These are phyloP conservation scores for Hassar affinis DNA, from an alignment of 2,113 vertebrate species.

Conservation along the genomic window DNA sequence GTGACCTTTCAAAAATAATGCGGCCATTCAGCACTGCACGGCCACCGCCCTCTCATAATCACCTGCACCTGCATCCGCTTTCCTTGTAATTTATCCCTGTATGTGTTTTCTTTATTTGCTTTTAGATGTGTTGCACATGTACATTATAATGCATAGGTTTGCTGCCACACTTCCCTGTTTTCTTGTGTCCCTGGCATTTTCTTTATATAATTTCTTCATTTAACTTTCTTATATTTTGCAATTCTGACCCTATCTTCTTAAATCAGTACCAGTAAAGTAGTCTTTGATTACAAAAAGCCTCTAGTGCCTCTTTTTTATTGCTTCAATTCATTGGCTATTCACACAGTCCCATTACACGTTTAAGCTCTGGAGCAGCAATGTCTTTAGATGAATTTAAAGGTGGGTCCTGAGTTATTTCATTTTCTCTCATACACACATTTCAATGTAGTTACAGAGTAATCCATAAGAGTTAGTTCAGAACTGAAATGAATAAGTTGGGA, in stretches of 20 bases:
- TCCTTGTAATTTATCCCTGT: background rate
- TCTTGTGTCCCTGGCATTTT: background rate
- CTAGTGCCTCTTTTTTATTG: background rate
- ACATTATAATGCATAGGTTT: background rate
- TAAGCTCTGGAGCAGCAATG: background rate
- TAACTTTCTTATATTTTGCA: background rate
- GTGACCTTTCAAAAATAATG: background rate
- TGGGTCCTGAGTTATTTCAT: background rate
- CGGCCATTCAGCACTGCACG: background rate
- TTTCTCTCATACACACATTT: background rate
- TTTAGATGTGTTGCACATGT: background rate
- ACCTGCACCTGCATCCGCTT: background rate
- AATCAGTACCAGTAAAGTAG: background rate
- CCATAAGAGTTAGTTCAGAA: background rate
- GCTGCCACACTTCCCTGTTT: background rate
- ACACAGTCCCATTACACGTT: background rate
- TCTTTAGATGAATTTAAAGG: background rate
- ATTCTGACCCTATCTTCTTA: background rate
- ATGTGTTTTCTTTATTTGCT: background rate
- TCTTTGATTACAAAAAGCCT: background rate
- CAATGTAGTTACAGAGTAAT: background rate
- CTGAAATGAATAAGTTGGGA: background rate
- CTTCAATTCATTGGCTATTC: background rate
- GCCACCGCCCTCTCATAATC: background rate
- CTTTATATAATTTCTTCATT: background rate